Evolutionary conservation across 2,113 vertebrate species (phyloP).

Genomic region (Heterocephalus glaber): DNA sequence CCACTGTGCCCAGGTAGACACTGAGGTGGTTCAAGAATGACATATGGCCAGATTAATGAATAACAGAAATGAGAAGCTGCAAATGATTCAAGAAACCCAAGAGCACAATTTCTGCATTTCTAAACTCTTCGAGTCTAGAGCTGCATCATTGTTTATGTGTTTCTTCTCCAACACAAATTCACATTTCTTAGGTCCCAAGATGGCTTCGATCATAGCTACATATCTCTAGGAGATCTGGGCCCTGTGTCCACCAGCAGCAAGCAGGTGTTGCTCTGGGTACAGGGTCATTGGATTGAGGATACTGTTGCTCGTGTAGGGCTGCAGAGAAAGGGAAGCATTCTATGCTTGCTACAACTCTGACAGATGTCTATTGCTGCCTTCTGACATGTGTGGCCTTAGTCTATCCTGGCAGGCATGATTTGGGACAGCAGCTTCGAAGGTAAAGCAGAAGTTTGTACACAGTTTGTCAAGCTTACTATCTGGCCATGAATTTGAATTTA

Average conservation of each 20-base stretch:
- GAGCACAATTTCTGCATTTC: not conserved
- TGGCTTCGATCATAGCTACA: not conserved
- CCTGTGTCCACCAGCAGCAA: not conserved
- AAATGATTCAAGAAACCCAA: not conserved
- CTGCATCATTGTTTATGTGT: rapidly evolving
- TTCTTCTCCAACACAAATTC: not conserved
- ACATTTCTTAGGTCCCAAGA: not conserved
- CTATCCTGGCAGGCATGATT: not conserved
- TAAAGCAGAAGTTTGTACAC: not conserved
- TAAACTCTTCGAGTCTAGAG: not conserved
- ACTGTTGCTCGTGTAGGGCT: not conserved
- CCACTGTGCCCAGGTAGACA: not conserved
- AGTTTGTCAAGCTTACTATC: not conserved
- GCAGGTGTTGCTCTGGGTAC: not conserved
- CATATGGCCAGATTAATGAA: not conserved
- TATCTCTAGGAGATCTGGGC: not conserved
- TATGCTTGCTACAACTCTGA: not conserved
- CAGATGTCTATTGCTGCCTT: rapidly evolving
- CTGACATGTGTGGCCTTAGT: not conserved
- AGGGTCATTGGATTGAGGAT: not conserved
- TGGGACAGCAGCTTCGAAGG: not conserved
- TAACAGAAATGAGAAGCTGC: not conserved
- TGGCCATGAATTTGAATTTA: not conserved
- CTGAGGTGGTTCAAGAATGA: not conserved
- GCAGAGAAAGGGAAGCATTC: not conserved